Base-by-base conservation (phyloP, 2,113 vertebrate species). In the Hippopotamus amphibius region DNA sequence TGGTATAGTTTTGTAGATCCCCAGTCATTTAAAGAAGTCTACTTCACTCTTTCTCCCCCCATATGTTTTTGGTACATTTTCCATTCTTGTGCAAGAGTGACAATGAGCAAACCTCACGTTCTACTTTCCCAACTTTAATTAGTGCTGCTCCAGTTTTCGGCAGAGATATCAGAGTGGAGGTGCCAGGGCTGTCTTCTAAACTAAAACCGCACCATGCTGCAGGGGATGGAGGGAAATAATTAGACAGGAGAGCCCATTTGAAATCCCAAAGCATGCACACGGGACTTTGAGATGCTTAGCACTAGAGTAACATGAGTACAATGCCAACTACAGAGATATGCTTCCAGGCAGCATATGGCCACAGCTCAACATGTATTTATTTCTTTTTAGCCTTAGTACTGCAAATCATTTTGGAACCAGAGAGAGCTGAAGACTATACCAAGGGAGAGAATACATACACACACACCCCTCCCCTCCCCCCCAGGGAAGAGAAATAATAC, bases 341-440 rank as follows among this genome's bases (percentile, higher is more conserved):
- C 90, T 94, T 85, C 71, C 48, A 90, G 61, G 94, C 66, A 90
- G 95, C 66, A 96, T 83, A 95, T 80, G 79, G 72, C 59, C 86
- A 90, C 33, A 76, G 59, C 65, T 96, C 50, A 91, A 96, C 96
- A 76, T 22, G 33, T 30, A 88, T 28, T 59, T 81, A 13, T 93
- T 95, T 80, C 57, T 86, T 94, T 93, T 85, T 68, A 93, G 81
- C 37, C 26, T 95, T 94, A 88, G 66, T 90, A 61, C 24, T 77
- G 26, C 19, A 68, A 93, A 74, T 86, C 33, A 95, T 55, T 97
- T 89, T 88, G 28, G 43, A 96, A 93, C 7, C 68, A 91, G 46
- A 88, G 68, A 93, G 33, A 95, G 46, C 4, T 85, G 71, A 93
- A 90, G 92, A 93, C n/a, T 19, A 85, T 24, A 93, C 15, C 41